Evolutionary conservation across 2,113 vertebrate genomes (phyloP).

Genomic region (Piliocolobus tephrosceles): DNA sequence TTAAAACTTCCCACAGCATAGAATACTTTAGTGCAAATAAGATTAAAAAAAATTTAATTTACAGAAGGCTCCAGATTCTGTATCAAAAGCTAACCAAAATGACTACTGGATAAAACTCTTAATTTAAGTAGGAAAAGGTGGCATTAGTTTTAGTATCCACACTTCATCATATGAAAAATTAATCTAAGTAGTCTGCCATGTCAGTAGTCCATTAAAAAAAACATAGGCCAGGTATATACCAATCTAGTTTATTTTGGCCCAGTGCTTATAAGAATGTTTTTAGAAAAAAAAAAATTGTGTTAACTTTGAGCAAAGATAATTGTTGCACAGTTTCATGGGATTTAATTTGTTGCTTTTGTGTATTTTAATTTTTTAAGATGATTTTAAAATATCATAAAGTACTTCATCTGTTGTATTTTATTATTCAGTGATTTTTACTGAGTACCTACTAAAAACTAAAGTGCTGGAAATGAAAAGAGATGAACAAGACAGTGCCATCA

Average conservation of each 20-base stretch:
- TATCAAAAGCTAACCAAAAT: not conserved
- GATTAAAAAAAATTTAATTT: not conserved
- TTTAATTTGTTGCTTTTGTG: constrained; percentile 2
- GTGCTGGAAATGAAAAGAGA: not conserved
- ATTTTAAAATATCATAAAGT: not conserved
- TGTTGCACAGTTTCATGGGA: not conserved
- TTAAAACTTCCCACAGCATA: not conserved
- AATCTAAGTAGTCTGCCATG: not conserved
- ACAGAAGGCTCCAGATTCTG: not conserved
- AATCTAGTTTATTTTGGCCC: not conserved
- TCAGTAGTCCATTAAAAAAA: not conserved
- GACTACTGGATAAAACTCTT: not conserved
- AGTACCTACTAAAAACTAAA: not conserved
- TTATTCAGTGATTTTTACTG: not conserved
- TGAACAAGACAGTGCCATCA: not conserved
- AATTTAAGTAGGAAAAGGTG: not conserved
- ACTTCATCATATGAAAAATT: not conserved
- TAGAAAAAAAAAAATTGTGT: not conserved
- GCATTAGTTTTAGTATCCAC: not conserved
- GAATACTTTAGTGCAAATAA: not conserved
- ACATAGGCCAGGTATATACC: not conserved
- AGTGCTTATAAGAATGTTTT: not conserved
- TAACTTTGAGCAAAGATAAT: not conserved
- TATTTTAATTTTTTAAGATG: not conserved
- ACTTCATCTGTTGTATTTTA: not conserved